A percentile compares a stretch with the other conserved stretches of the same genome.
These are phyloP conservation scores for Sycobia sp. DNA, from an alignment of 1,140 invertebrate species.

Conservation along the genomic window DNA sequence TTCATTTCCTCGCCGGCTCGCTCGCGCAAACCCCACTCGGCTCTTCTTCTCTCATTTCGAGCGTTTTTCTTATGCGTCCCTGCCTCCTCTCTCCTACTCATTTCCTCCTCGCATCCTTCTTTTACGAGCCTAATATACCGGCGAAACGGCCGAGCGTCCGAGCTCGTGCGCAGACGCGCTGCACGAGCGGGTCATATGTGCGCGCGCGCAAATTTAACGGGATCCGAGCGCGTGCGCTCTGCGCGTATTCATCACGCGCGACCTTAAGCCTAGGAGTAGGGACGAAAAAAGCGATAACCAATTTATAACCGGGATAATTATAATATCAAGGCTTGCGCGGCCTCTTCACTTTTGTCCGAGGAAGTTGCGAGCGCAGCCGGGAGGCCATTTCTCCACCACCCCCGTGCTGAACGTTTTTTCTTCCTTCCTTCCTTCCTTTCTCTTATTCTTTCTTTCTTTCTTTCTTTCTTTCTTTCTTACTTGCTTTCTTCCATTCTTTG, in stretches of 20 bases:
- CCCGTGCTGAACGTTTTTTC: too few relatives aligned
- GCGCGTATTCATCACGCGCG: constrained; percentile 48
- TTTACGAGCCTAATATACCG: constrained; percentile 17
- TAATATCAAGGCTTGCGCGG: constrained; percentile 44
- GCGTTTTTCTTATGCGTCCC: constrained; percentile 1
- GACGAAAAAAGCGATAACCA: constrained; percentile 46
- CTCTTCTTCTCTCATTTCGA: constrained; percentile 3
- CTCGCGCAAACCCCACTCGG: background rate
- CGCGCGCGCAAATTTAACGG: constrained; percentile 44
- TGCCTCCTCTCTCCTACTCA: constrained; percentile 4
- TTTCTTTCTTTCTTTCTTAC: background rate
- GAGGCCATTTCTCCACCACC: too few relatives aligned
- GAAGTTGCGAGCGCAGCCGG: too few relatives aligned
- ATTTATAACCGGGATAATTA: constrained; percentile 53
- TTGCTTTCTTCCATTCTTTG: background rate
- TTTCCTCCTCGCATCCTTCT: constrained; percentile 8
- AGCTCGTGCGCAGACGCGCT: background rate
- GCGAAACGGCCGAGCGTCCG: background rate
- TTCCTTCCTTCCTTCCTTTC: too few relatives aligned
- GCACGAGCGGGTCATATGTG: background rate
- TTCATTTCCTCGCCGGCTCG: background rate
- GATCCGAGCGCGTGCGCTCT: constrained; percentile 35
- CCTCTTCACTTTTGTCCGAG: too few relatives aligned
- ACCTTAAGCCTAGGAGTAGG: constrained; percentile 37
- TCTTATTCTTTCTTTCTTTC: background rate